Conservation (phyloP, 2,113 vertebrate species). For the Myotis davidii region DNA sequence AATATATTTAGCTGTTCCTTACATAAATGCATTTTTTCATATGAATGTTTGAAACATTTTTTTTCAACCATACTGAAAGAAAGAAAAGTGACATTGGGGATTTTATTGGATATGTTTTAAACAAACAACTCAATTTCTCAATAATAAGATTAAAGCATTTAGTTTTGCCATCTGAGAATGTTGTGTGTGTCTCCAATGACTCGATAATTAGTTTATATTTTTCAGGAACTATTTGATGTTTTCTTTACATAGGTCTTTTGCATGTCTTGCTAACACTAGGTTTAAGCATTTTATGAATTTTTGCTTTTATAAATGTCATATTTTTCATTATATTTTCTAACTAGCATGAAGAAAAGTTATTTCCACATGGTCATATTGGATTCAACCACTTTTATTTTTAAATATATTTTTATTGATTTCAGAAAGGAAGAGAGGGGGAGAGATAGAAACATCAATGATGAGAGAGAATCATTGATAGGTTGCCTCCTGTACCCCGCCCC, state of each 20-base stretch:
- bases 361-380: neutral
- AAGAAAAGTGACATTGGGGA: neutral
- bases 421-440: too few species aligned
- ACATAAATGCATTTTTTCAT: neutral
- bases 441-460: too few species aligned
- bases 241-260: neutral
- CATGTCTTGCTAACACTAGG: neutral
- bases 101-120: conserved; percentile 45
- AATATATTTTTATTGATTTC: too few species aligned
- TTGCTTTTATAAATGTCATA: conserved; percentile 25
- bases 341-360: neutral
- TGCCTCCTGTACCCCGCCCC: too few species aligned
- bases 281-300: conserved; percentile 46
- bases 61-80: neutral
- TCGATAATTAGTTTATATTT: conserved; percentile 39
- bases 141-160: conserved; percentile 44
- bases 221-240: conserved; percentile 28
- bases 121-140: conserved; percentile 40
- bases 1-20: conserved; percentile 7
- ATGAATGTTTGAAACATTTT: neutral
- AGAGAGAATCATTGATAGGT: too few species aligned
- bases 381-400: neutral
- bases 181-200: conserved; percentile 15
- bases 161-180: conserved; percentile 32
- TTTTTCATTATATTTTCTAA: conserved; percentile 36